Evolutionary conservation across 2,797 vertebrate species (phyloP).

Genomic region (Anguilla obscura): DNA sequence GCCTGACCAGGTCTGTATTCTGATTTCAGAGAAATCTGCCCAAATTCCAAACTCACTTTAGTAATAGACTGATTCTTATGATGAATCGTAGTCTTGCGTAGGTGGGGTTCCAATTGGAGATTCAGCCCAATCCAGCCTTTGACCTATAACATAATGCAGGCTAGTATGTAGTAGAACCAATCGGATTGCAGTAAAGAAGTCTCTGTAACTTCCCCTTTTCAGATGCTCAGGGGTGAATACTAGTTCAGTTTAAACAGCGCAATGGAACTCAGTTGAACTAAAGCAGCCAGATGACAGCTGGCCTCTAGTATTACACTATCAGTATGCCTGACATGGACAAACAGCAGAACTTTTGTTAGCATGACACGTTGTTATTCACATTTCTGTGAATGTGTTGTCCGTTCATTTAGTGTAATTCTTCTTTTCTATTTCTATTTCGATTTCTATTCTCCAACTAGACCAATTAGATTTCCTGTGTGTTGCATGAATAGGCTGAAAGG

Average conservation of each 20-base stretch:
- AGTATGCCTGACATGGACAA: not conserved
- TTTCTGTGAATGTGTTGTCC: not conserved
- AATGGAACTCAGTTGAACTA: not conserved
- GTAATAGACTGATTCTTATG: not conserved
- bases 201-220: not conserved
- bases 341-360: not conserved
- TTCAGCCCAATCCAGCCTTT: not conserved
- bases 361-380: not conserved
- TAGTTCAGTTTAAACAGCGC: not conserved
- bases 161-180: not conserved
- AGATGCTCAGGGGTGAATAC: not conserved
- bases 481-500: not conserved
- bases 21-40: not conserved
- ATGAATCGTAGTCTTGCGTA: not conserved
- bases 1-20: not conserved
- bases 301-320: not conserved
- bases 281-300: not conserved
- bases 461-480: not conserved
- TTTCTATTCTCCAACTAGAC: not conserved
- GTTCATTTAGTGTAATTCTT: not conserved
- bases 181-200: not conserved
- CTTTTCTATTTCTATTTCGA: not conserved
- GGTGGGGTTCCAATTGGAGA: not conserved
- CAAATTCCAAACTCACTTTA: not conserved
- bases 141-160: not conserved